A percentile compares a stretch with the other conserved stretches of the same genome.
Conservation (phyloP, 2,113 vertebrate genomes). For the Phyllostomus discolor region DNA sequence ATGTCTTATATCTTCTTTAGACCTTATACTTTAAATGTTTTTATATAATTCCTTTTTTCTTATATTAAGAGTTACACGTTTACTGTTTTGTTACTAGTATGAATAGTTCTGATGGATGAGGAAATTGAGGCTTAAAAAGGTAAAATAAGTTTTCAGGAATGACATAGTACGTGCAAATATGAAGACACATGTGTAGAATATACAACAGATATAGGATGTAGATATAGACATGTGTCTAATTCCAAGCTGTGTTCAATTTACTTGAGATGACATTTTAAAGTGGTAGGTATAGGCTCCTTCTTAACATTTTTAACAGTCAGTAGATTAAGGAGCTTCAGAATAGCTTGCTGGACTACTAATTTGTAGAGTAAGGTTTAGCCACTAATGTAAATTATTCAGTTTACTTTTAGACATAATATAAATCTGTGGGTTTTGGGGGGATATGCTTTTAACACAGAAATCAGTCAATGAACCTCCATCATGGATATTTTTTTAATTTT, state of each 20-base stretch:
- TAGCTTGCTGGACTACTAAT: neutral
- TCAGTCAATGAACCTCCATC: neutral
- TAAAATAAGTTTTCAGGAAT: neutral
- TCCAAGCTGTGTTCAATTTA: neutral
- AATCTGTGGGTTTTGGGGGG: neutral
- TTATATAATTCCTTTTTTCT: neutral
- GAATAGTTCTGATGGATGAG: neutral
- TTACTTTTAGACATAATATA: neutral
- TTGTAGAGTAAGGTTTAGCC: neutral
- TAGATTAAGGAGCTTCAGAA: neutral
- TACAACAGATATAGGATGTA: neutral
- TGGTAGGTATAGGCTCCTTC: accelerated
- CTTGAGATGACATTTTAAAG: neutral
- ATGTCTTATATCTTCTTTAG: neutral
- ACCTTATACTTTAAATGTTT: neutral
- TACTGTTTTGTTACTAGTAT: neutral
- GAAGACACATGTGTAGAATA: neutral
- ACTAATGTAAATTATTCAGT: neutral
- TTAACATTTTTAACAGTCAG: neutral
- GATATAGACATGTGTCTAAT: neutral
- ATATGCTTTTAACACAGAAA: neutral
- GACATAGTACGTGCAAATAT: neutral
- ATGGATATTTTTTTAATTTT: neutral
- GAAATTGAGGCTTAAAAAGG: neutral
- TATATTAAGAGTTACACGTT: neutral